A percentile compares a stretch with the other conserved stretches of the same genome.
Conservation (phyloP, 2,888 invertebrate genomes). For the Mactromeris polynyma region DNA sequence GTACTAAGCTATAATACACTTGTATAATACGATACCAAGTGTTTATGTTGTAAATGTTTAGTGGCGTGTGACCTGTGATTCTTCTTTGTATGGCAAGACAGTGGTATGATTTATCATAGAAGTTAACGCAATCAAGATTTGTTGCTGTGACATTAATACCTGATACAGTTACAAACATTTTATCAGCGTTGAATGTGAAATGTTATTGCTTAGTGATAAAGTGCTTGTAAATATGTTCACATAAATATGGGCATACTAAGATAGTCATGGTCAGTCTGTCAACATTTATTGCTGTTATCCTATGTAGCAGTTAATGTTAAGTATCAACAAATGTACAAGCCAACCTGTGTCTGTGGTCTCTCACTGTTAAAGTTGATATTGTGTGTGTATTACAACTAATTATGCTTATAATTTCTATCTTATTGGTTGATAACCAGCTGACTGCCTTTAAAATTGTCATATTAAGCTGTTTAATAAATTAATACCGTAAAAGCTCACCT, state of each 20-base stretch:
- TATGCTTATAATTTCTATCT: too few relatives aligned
- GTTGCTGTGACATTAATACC: constrained; percentile 59
- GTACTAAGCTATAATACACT: not conserved
- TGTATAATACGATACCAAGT: not conserved
- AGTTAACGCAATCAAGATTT: constrained; percentile 55
- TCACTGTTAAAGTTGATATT: too few relatives aligned
- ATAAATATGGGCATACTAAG: not conserved
- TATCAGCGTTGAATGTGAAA: constrained; percentile 4
- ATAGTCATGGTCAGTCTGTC: not conserved
- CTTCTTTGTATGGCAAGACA: constrained; percentile 44
- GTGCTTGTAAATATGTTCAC: not conserved
- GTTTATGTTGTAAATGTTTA: constrained; percentile 13
- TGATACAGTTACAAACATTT: constrained; percentile 45
- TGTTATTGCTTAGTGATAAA: not conserved
- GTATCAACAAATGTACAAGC: not conserved
- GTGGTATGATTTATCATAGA: constrained; percentile 44
- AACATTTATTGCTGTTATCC: not conserved
- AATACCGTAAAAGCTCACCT: too few relatives aligned
- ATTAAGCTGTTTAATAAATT: too few relatives aligned
- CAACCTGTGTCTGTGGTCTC: too few relatives aligned
- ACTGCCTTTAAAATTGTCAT: too few relatives aligned
- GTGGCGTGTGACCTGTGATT: constrained; percentile 38
- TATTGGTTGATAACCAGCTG: too few relatives aligned
- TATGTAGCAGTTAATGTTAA: not conserved
- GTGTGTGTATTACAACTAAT: too few relatives aligned